These are phyloP conservation scores for Chelonus insularis DNA, from an alignment of 1,140 invertebrate species.

Conservation along the genomic window DNA sequence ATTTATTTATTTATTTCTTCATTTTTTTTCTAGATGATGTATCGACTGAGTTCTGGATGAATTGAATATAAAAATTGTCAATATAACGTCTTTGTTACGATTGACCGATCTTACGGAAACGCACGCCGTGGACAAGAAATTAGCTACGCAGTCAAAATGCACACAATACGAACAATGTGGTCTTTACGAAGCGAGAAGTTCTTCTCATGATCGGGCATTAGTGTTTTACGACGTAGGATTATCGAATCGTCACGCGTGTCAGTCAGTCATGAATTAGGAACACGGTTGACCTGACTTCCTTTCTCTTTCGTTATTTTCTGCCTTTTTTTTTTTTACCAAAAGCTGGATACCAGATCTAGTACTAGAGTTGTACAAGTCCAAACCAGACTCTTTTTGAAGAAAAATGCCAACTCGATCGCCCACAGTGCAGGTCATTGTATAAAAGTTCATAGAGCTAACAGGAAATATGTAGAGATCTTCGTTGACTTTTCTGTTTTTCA, in stretches of 20 bases:
- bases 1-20: no score
- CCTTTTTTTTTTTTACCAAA: no score
- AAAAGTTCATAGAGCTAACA: constrained; percentile 25
- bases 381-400: no score
- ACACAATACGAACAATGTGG: constrained; percentile 31
- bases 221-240: constrained; percentile 51
- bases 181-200: constrained; percentile 24
- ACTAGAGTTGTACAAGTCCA: no score
- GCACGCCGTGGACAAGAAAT: constrained; percentile 29
- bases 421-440: no score
- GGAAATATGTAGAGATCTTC: constrained; percentile 22
- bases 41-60: no score
- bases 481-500: neutral
- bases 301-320: no score
- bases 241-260: constrained; percentile 49
- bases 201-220: constrained; percentile 52
- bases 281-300: no score
- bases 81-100: constrained; percentile 36
- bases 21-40: no score
- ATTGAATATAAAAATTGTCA: no score
- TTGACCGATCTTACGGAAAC: constrained; percentile 12
- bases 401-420: no score
- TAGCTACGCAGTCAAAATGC: constrained; percentile 32
- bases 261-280: constrained; percentile 30
- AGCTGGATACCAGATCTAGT: no score